Evolutionary conservation across 2,113 vertebrate species (phyloP).

Genomic region (Mormoops blainvillei): DNA sequence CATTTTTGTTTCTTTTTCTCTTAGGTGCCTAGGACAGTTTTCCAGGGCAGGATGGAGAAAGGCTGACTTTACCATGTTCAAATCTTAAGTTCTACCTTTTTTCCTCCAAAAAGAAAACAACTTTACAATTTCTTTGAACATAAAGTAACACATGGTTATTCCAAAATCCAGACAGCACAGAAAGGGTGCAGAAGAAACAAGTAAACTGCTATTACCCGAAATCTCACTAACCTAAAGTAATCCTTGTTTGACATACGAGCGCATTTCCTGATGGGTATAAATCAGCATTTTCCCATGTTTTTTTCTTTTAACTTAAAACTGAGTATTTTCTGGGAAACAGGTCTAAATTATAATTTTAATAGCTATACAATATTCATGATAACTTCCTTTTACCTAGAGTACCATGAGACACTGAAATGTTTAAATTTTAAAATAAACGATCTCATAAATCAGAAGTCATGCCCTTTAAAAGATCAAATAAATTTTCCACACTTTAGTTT

Average conservation of each 20-base stretch:
- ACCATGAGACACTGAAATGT: conserved; percentile 29
- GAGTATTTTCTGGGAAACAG: neutral
- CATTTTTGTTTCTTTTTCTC: neutral
- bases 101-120: neutral
- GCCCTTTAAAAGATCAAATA: conserved; percentile 38
- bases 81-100: neutral
- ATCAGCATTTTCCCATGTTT: neutral
- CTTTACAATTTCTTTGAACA: neutral
- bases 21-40: neutral
- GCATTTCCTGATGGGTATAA: neutral
- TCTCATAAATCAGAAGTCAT: conserved; percentile 12
- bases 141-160: neutral
- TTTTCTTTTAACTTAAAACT: neutral
- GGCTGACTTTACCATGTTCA: neutral
- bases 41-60: neutral
- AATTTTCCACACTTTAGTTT: conserved; percentile 46
- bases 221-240: neutral
- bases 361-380: neutral
- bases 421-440: conserved; percentile 50
- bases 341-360: conserved; percentile 39
- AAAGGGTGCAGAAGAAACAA: neutral
- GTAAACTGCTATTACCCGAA: neutral
- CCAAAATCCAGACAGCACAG: neutral
- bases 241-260: neutral
- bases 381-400: conserved; percentile 35